Base-by-base conservation (phyloP, 2,888 invertebrate genomes). In the Catocala fraxini region DNA sequence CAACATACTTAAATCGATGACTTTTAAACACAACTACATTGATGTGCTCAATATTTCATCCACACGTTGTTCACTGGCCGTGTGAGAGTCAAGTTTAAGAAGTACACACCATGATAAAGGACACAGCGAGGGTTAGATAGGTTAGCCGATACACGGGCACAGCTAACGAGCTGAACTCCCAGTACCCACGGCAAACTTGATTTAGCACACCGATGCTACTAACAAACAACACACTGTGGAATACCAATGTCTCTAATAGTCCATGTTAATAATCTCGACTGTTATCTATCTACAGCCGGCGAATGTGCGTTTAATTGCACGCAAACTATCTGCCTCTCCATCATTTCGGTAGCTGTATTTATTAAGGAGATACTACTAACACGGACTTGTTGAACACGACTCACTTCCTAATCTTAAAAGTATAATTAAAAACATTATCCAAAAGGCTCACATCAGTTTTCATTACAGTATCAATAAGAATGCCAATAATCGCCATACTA, bases 161-260 rank as follows among this genome's bases (percentile, higher is more conserved):
- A 58, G 76, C 82, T 88, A 87, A 87, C 87, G 84, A 88, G 86
- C 69, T 80, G 80, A 76, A 39, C 51, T 51, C 13, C 47, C 56
- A 33, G 47, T 45, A 45, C 42, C 25, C 49, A 35, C 51, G 15
- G 45, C 25, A 35, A 39, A 3, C n/a, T 5, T 9, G 56, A 52
- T 52, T 52, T 59, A 43, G 52, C 52, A 52, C 51, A 46, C 46
- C 13, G 34, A 43, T 75, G 63, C 59, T 43, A 48, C 52, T 59
- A 59, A 69, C 62, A 69, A 66, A 57, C 13, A 39, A 47, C 49
- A 56, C 25, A 25, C 25, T 52, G 51, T 61, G 43, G 64, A 71
- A 71, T 71, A 66, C 45, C 62, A 76, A 68, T 58, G 60, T 57
- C 15, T 41, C 35, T 25, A 51, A 57, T 54, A 58, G 51, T 43